Percentiles rank a stretch among this genome's conserved stretches.
These are phyloP conservation scores for Neosalanx taihuensis DNA, from an alignment of 2,797 vertebrate genomes.

Conservation along the genomic window DNA sequence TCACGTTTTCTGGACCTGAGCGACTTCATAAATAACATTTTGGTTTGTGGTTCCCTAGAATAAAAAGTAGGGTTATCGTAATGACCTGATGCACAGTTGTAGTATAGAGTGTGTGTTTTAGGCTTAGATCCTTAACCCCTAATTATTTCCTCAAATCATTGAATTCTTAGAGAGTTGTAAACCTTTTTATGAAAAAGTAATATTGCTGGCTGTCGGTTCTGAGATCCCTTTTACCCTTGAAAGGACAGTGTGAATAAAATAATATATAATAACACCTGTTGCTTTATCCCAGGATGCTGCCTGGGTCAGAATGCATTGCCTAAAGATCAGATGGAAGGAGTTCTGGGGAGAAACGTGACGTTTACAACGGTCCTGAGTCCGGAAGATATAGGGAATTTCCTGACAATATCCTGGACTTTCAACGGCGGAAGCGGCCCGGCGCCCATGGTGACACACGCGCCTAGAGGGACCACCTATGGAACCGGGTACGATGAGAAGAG, in stretches of 20 bases:
- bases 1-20: too few species aligned
- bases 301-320: neutral
- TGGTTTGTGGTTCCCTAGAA: too few species aligned
- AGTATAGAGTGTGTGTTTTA: too few species aligned
- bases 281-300: conserved; percentile 21
- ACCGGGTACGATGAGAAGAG: neutral
- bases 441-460: accelerated
- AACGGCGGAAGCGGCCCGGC: accelerated
- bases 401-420: conserved; percentile 5
- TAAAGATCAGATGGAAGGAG: neutral
- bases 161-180: too few species aligned
- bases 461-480: neutral
- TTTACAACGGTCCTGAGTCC: conserved; percentile 17
- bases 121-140: too few species aligned
- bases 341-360: conserved; percentile 24
- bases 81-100: too few species aligned
- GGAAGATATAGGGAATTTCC: accelerated
- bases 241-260: neutral
- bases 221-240: neutral
- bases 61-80: too few species aligned
- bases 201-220: neutral
- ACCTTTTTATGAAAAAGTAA: too few species aligned
- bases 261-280: neutral
- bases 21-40: too few species aligned
- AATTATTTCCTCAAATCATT: too few species aligned